These are phyloP conservation scores for Entosphenus tridentatus DNA, from an alignment of 2,113 vertebrate species.

Conservation along the genomic window DNA sequence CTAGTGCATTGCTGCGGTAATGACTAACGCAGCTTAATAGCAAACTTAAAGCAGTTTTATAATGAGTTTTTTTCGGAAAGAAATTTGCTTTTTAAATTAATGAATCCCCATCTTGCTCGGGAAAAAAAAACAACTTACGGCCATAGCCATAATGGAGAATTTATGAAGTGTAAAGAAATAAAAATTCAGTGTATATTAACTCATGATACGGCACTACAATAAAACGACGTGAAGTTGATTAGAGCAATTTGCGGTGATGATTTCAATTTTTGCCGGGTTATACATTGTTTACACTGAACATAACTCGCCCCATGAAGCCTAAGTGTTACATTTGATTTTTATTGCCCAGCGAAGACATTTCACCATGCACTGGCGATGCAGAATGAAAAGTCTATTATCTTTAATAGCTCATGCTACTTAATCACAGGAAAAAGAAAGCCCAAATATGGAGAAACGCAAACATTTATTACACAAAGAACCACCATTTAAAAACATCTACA, in stretches of 20 bases:
- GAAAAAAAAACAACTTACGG: neutral
- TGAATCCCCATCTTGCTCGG: neutral
- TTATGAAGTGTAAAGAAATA: conserved; percentile 7
- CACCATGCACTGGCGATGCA: conserved; percentile 5
- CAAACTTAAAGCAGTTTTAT: conserved; percentile 4
- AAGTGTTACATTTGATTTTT: conserved; percentile 4
- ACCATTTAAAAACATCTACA: too few relatives aligned
- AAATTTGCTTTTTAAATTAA: conserved; percentile 5
- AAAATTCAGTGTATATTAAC: conserved; percentile 4
- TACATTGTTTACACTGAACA: conserved; percentile 5
- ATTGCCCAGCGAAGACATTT: conserved; percentile 1
- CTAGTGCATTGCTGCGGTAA: neutral
- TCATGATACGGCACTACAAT: neutral
- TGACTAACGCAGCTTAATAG: conserved; percentile 2
- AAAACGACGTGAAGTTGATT: conserved; percentile 6
- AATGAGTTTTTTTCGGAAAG: conserved; percentile 5
- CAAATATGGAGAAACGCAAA: too few relatives aligned
- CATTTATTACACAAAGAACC: too few relatives aligned
- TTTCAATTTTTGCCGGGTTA: conserved; percentile 5
- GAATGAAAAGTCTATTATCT: neutral
- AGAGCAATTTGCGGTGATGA: conserved; percentile 5
- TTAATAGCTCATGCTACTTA: neutral
- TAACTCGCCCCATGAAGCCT: conserved; percentile 4
- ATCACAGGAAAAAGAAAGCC: too few relatives aligned
- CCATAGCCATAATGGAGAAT: conserved; percentile 7